Conservation (phyloP, 2,888 invertebrate species). For the Trachelus iudaicus region DNA sequence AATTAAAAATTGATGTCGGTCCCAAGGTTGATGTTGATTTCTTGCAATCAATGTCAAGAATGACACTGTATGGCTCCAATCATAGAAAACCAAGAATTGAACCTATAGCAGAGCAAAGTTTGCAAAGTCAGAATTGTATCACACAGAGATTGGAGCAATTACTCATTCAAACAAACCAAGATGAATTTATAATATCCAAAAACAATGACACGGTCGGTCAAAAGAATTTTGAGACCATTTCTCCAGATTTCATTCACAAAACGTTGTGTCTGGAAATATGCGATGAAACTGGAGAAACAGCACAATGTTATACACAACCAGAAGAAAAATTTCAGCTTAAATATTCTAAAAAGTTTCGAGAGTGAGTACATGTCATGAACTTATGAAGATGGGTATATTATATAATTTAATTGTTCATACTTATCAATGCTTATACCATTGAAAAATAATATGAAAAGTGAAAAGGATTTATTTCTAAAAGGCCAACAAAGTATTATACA, state of each 20-base stretch:
- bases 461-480: background rate
- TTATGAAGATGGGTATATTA: background rate
- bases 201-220: background rate
- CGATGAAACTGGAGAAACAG: conserved; percentile 24
- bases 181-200: background rate
- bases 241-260: conserved; percentile 24
- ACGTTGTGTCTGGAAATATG: conserved; percentile 29
- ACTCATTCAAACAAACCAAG: background rate
- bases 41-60: conserved; percentile 30
- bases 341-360: conserved; percentile 47
- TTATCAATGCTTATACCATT: background rate
- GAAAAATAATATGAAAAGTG: background rate
- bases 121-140: conserved; percentile 33
- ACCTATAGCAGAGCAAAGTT: conserved; percentile 28
- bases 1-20: conserved; percentile 41
- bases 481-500: background rate
- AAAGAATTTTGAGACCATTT: conserved; percentile 14
- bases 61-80: conserved; percentile 39
- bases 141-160: conserved; percentile 33
- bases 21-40: conserved; percentile 34
- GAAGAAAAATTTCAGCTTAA: conserved; percentile 17
- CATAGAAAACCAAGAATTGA: conserved; percentile 26
- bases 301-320: conserved; percentile 1
- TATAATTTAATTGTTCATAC: background rate
- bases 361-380: conserved; percentile 37